phyloP scores from a whole-genome alignment of 1,140 invertebrate species.

The Zaprionus capensis region DNA sequence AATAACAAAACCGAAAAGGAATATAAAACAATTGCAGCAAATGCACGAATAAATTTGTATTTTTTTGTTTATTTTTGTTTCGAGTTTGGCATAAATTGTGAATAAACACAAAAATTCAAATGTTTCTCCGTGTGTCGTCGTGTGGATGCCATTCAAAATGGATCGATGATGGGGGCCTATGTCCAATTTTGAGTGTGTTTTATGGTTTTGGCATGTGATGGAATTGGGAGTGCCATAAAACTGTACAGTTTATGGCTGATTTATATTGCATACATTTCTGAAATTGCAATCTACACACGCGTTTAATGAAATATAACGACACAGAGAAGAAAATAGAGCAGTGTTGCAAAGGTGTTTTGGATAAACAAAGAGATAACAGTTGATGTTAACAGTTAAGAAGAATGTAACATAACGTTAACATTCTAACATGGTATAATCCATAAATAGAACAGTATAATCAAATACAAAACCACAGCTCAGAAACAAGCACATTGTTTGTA shows the following conservation, averaged over 20 bases:
- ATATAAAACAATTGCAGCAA: constrained; percentile 34
- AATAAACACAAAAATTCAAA: constrained; percentile 28
- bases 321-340: not conserved
- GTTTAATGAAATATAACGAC: constrained; percentile 4
- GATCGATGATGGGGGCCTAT: constrained; percentile 21
- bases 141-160: constrained; percentile 43
- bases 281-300: constrained; percentile 15
- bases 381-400: no score
- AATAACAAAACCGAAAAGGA: constrained; percentile 6
- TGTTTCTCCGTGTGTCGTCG: constrained; percentile 14
- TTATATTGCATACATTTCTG: constrained; percentile 9
- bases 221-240: constrained; percentile 47
- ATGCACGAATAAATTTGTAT: constrained; percentile 30
- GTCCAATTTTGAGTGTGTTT: constrained; percentile 45
- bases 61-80: constrained; percentile 13
- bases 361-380: not conserved
- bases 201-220: constrained; percentile 60
- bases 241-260: not conserved
- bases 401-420: no score
- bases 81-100: constrained; percentile 16
- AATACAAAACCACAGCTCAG: not conserved
- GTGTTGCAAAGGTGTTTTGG: not conserved
- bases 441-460: not conserved
- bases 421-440: no score
- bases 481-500: not conserved